Percentiles rank a stretch among this genome's conserved stretches.
Conservation (phyloP, 2,113 vertebrate genomes). For the Nansenia antarctica region DNA sequence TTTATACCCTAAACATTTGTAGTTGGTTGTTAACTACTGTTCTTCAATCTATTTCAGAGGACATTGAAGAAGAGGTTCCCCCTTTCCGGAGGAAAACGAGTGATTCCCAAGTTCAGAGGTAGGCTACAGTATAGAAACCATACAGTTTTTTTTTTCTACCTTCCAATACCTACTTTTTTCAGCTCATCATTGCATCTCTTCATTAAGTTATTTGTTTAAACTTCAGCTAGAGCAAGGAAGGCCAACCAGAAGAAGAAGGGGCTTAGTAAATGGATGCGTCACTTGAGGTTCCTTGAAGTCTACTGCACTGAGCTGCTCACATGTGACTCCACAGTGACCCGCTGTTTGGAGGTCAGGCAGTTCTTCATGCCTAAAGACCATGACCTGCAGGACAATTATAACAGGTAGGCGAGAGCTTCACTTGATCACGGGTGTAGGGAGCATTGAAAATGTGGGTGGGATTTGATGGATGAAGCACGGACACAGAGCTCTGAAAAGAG, state of each 20-base stretch:
- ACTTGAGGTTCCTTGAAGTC: constrained; percentile 77
- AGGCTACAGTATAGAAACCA: too few relatives aligned
- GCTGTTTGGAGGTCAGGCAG: constrained; percentile 64
- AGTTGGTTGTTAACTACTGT: neutral
- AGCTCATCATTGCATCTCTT: too few relatives aligned
- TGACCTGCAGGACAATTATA: constrained; percentile 81
- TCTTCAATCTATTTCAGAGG: constrained; percentile 67
- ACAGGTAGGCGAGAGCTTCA: too few relatives aligned
- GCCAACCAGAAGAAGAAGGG: constrained; percentile 56
- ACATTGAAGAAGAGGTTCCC: constrained; percentile 83
- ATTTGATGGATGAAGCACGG: too few relatives aligned
- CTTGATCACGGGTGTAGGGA: too few relatives aligned
- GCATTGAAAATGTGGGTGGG: too few relatives aligned
- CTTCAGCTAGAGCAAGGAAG: constrained; percentile 50
- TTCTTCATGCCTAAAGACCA: constrained; percentile 83
- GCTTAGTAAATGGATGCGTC: constrained; percentile 47
- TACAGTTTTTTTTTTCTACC: too few relatives aligned
- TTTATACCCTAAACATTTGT: neutral
- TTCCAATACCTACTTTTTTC: too few relatives aligned
- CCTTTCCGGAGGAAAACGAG: constrained; percentile 59
- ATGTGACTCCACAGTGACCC: constrained; percentile 58
- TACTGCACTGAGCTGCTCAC: constrained; percentile 78
- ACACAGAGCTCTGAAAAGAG: too few relatives aligned
- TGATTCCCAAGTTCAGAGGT: constrained; percentile 75
- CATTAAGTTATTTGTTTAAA: too few relatives aligned